phyloP scores from a whole-genome alignment of 1,140 invertebrate species.

The Maniola jurtina region DNA sequence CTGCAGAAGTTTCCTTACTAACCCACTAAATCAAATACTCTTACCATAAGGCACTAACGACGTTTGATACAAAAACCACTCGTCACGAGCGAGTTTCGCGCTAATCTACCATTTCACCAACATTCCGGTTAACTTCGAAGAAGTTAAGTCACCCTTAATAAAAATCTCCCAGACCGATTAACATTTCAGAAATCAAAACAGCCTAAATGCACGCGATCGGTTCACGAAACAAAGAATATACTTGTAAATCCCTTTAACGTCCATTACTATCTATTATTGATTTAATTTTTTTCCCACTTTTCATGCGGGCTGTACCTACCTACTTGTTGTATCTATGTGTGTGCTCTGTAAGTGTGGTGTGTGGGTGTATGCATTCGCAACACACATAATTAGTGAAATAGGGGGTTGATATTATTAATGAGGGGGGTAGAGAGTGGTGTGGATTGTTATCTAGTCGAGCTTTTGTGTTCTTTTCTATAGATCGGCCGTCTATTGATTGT shows the following conservation, averaged over 20 bases:
- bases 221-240: constrained; percentile 61
- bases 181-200: constrained; percentile 68
- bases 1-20: constrained; percentile 24
- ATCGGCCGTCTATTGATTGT: constrained; percentile 69
- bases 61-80: constrained; percentile 29
- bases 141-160: constrained; percentile 56
- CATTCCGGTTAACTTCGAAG: constrained; percentile 30
- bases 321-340: constrained; percentile 30
- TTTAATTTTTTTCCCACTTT: constrained; percentile 55
- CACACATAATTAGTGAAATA: constrained; percentile 73
- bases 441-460: constrained; percentile 71
- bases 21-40: constrained; percentile 25
- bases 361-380: constrained; percentile 66
- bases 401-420: constrained; percentile 73
- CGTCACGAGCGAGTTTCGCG: constrained; percentile 34
- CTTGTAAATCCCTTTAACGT: constrained; percentile 43
- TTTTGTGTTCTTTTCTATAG: constrained; percentile 75
- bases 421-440: constrained; percentile 52
- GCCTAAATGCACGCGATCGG: constrained; percentile 54
- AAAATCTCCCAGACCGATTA: constrained; percentile 66
- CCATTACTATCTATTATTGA: constrained; percentile 56
- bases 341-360: constrained; percentile 23
- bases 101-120: constrained; percentile 35
- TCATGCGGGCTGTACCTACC: constrained; percentile 47
- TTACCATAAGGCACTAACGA: constrained; percentile 29